phyloP scores from a whole-genome alignment of 2,113 vertebrate species.

The Stegostoma tigrinum region DNA sequence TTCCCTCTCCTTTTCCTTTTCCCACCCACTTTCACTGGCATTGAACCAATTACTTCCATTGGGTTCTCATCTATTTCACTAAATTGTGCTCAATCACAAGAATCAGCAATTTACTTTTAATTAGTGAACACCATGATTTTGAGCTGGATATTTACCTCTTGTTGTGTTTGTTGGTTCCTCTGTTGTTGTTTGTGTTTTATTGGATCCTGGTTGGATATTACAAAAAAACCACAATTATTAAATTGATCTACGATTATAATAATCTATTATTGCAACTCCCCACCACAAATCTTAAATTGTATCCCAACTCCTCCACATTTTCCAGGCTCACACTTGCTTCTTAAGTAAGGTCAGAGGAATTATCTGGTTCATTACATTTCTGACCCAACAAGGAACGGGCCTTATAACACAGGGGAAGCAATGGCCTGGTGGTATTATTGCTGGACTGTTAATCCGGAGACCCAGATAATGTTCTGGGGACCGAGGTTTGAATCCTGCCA shows the following conservation, averaged over 20 bases:
- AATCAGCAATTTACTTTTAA: background rate
- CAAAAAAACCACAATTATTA: background rate
- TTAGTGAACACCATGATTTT: background rate
- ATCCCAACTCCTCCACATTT: background rate
- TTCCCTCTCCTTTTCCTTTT: too few relatives aligned
- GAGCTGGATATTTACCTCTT: background rate
- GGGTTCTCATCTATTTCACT: background rate
- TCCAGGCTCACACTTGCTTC: background rate
- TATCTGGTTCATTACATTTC: background rate
- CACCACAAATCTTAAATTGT: background rate
- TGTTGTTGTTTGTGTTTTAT: background rate
- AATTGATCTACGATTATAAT: background rate
- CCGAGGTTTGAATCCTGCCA: too few relatives aligned
- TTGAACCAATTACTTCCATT: background rate
- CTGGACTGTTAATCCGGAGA: too few relatives aligned
- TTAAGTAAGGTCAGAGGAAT: background rate
- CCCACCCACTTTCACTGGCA: background rate
- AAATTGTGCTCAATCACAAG: background rate
- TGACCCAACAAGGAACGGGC: background rate
- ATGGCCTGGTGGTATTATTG: too few relatives aligned
- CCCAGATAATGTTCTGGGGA: too few relatives aligned
- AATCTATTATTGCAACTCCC: background rate
- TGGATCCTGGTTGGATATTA: background rate
- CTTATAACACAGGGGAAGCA: too few relatives aligned
- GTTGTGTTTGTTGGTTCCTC: background rate